Percentiles rank a stretch among this genome's conserved stretches.
Evolutionary conservation across 2,113 vertebrate species (phyloP).

Genomic region (Scomber japonicus): DNA sequence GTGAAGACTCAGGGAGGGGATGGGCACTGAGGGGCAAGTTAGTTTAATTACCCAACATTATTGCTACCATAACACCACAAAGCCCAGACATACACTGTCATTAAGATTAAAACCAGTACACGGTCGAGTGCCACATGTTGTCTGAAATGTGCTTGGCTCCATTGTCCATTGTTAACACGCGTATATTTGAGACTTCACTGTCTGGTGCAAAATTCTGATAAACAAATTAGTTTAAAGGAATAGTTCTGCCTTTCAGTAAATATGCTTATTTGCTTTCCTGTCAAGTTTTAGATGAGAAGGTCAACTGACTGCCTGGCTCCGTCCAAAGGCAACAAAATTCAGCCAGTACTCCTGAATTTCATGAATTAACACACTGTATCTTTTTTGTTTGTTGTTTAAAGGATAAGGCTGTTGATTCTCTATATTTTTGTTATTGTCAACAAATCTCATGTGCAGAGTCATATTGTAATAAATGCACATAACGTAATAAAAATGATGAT

Average conservation of each 20-base stretch:
- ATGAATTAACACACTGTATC: neutral
- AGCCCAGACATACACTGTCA: slow-evolving; percentile 73
- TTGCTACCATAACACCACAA: slow-evolving; percentile 76
- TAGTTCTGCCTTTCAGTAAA: slow-evolving; percentile 16
- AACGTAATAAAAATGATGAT: too few relatives aligned
- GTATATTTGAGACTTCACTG: slow-evolving; percentile 58
- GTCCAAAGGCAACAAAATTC: neutral
- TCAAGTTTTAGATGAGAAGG: neutral
- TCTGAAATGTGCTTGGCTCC: slow-evolving; percentile 58
- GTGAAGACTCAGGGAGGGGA: slow-evolving; percentile 42
- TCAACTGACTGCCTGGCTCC: neutral
- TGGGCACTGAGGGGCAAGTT: slow-evolving; percentile 59
- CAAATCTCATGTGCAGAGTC: too few relatives aligned
- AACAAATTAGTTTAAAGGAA: slow-evolving; percentile 44
- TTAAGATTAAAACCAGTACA: slow-evolving; percentile 66
- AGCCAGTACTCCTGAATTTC: neutral
- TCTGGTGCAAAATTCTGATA: slow-evolving; percentile 33
- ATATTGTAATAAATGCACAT: too few relatives aligned
- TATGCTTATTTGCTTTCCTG: neutral
- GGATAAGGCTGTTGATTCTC: too few relatives aligned
- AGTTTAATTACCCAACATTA: slow-evolving; percentile 79
- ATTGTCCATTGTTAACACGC: slow-evolving; percentile 70
- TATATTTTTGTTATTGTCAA: too few relatives aligned
- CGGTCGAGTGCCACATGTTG: slow-evolving; percentile 53
- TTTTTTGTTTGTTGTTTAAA: slow-evolving; percentile 10